These are phyloP conservation scores for Gonocerus acuteangulatus DNA, from an alignment of 2,888 invertebrate species.

Conservation along the genomic window DNA sequence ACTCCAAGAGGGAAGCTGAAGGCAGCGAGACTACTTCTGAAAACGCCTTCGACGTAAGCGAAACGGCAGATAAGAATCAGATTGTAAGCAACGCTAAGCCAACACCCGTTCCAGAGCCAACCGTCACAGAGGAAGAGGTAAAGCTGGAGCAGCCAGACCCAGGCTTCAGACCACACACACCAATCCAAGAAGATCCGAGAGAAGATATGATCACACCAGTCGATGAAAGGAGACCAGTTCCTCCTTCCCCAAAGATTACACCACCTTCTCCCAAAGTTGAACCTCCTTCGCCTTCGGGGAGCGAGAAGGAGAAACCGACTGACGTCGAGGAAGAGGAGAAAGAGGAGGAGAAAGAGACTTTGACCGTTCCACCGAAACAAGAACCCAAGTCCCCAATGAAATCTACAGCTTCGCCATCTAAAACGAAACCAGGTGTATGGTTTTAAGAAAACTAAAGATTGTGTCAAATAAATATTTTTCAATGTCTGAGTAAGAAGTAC, in stretches of 20 bases:
- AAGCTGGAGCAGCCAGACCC: conserved; percentile 11
- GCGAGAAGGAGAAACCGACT: too few relatives aligned
- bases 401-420: conserved; percentile 13
- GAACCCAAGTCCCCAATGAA: background rate
- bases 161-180: conserved; percentile 49
- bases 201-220: conserved; percentile 43
- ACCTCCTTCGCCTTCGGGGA: background rate
- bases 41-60: background rate
- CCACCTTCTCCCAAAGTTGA: background rate
- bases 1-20: conserved; percentile 42
- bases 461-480: too few relatives aligned
- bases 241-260: background rate
- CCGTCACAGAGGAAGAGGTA: conserved; percentile 6
- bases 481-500: too few relatives aligned
- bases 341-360: background rate
- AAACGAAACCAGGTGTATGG: background rate
- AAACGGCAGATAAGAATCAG: background rate
- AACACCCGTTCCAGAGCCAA: background rate
- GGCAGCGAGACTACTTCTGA: conserved; percentile 29
- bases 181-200: conserved; percentile 52
- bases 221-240: background rate
- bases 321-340: too few relatives aligned
- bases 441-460: background rate
- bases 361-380: background rate
- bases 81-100: too few relatives aligned